Percentiles rank a stretch among this genome's conserved stretches.
phyloP scores from a whole-genome alignment of 2,888 invertebrate genomes.

The Uropetala carovei region DNA sequence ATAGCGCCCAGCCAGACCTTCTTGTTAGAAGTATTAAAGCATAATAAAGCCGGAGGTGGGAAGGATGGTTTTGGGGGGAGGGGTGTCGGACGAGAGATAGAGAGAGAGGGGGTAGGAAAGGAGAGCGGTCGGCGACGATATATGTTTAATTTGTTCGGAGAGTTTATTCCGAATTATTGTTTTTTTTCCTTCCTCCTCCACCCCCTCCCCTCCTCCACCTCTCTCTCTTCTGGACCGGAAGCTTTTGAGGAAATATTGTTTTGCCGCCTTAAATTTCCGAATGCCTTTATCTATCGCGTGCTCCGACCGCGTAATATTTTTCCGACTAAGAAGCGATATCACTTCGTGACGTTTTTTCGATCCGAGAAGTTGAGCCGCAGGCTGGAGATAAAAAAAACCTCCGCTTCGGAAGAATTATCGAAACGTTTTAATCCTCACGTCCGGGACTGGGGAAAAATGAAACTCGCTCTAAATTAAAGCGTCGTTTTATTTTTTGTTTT shows the following conservation, averaged over 20 bases:
- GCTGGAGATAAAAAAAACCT: background rate
- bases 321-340: constrained; percentile 13
- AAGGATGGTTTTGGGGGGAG: background rate
- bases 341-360: background rate
- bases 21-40: constrained; percentile 63
- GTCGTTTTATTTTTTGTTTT: background rate
- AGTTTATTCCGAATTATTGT: constrained; percentile 35
- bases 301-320: background rate
- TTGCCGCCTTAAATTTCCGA: background rate
- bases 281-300: constrained; percentile 14
- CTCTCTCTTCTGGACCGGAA: background rate
- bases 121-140: background rate
- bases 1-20: constrained; percentile 59
- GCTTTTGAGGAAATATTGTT: too few relatives aligned
- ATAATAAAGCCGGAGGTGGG: constrained; percentile 56
- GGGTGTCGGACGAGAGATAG: background rate
- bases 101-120: background rate
- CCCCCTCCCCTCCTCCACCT: background rate
- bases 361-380: background rate
- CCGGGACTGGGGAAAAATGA: background rate
- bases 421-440: constrained; percentile 35
- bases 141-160: constrained; percentile 43
- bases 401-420: constrained; percentile 1
- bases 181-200: background rate
- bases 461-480: background rate